Conservation (phyloP, 2,797 vertebrate species). For the Limosa lapponica region DNA sequence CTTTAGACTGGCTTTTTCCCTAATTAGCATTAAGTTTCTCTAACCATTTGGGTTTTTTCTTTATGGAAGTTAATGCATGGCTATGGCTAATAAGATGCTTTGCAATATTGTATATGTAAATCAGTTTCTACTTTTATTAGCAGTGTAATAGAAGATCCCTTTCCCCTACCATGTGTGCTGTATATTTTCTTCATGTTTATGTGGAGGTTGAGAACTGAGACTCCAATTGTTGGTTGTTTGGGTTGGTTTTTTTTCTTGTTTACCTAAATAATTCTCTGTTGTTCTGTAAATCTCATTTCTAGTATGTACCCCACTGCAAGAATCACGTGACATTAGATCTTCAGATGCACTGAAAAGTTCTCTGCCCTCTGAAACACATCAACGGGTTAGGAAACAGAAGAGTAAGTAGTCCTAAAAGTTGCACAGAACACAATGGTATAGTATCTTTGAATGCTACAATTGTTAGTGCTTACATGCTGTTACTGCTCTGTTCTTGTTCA, state of each 20-base stretch:
- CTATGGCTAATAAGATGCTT: neutral
- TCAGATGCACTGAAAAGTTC: constrained; percentile 78
- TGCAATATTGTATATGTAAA: neutral
- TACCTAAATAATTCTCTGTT: neutral
- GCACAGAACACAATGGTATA: rapidly evolving
- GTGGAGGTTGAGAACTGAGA: neutral
- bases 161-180: rapidly evolving
- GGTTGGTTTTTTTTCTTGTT: rapidly evolving
- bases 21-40: neutral
- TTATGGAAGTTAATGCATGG: no score
- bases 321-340: constrained; percentile 80
- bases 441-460: rapidly evolving
- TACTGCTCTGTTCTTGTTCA: neutral
- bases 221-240: neutral
- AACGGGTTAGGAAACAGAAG: constrained; percentile 78
- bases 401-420: constrained; percentile 70
- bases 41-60: rapidly evolving
- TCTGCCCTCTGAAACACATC: constrained; percentile 84
- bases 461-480: neutral
- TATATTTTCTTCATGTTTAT: rapidly evolving
- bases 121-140: neutral
- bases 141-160: rapidly evolving
- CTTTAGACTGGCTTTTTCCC: neutral
- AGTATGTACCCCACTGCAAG: constrained; percentile 83
- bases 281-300: neutral